Evolutionary conservation across 2,113 vertebrate species (phyloP).

Genomic region (Sula dactylatra): DNA sequence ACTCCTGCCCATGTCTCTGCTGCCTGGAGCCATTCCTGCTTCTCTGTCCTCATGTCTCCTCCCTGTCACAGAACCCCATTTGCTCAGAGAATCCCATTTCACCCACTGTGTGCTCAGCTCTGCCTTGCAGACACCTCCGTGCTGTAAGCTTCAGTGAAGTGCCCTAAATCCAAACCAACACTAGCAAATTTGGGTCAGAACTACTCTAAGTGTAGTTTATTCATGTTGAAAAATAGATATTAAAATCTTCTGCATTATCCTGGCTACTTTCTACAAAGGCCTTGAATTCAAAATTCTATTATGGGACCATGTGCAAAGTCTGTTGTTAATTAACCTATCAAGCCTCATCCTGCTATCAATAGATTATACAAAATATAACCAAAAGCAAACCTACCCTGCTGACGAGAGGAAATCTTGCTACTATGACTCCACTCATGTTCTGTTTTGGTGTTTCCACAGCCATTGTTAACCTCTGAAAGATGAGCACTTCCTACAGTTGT

Average conservation of each 20-base stretch:
- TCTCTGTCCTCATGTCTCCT: too few species aligned
- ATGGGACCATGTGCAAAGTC: background rate
- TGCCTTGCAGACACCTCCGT: too few species aligned
- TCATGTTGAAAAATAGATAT: background rate
- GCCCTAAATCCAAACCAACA: background rate
- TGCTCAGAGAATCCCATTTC: too few species aligned
- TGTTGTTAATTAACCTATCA: conserved; percentile 2
- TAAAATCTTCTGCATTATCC: conserved; percentile 8
- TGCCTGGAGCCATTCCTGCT: too few species aligned
- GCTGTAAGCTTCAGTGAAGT: background rate
- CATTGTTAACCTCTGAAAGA: background rate
- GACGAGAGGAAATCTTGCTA: background rate
- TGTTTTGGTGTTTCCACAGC: background rate
- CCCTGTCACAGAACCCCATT: too few species aligned
- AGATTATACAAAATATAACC: background rate
- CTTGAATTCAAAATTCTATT: conserved; percentile 6
- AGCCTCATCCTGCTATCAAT: background rate
- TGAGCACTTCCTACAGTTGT: background rate
- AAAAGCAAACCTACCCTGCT: background rate
- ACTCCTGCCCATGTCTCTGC: too few species aligned
- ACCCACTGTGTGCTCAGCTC: too few species aligned
- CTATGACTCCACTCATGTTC: background rate
- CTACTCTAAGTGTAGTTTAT: background rate
- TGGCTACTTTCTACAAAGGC: background rate
- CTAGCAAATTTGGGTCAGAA: conserved; percentile 29